These are phyloP conservation scores for Cebus imitator DNA, from an alignment of 2,113 vertebrate genomes.

Conservation along the genomic window DNA sequence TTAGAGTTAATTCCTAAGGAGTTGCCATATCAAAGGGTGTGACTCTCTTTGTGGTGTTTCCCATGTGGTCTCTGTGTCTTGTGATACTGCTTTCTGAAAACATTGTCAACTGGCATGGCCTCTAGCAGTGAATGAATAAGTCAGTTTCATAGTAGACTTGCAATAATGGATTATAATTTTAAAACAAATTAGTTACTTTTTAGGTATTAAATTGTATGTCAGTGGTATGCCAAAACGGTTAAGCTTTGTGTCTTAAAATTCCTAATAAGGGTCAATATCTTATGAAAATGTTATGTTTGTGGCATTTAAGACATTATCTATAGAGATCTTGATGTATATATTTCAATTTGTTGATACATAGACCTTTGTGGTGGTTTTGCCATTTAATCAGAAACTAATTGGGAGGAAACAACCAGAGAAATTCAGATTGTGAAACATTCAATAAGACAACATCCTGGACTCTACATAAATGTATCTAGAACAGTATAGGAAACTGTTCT, in stretches of 20 bases:
- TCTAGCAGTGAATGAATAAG: not conserved
- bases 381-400: not conserved
- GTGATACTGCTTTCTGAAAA: not conserved
- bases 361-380: not conserved
- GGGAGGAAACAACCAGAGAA: not conserved
- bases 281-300: not conserved
- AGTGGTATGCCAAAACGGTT: not conserved
- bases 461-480: not conserved
- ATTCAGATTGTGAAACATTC: not conserved
- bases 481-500: not conserved
- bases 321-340: not conserved
- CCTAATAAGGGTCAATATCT: not conserved
- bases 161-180: not conserved
- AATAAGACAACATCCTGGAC: not conserved
- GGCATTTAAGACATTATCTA: not conserved
- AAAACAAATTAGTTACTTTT: slow-evolving; percentile 3
- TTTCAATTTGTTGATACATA: not conserved
- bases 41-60: not conserved
- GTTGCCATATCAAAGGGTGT: not conserved
- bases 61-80: not conserved
- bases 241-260: not conserved
- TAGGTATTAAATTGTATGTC: not conserved
- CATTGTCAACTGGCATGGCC: not conserved
- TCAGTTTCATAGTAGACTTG: slow-evolving; percentile 9
- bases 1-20: slow-evolving; percentile 18